Percentiles rank a stretch among this genome's conserved stretches.
Evolutionary conservation across 2,888 invertebrate genomes (phyloP).

Genomic region (Ceraclea dissimilis): DNA sequence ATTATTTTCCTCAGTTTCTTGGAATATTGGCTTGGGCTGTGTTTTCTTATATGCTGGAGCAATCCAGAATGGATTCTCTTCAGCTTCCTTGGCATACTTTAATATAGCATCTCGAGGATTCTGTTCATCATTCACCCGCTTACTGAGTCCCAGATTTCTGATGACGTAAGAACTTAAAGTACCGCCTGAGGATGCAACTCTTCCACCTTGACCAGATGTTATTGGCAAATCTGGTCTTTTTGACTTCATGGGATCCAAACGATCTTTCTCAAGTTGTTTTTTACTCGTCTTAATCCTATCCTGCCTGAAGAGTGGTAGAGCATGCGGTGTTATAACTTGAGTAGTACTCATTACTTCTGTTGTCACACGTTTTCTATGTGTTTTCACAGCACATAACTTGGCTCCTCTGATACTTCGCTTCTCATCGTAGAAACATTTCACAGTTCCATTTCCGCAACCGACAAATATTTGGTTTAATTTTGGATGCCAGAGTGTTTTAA

Average conservation of each 20-base stretch:
- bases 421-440: slow-evolving; percentile 88
- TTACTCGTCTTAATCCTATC: slow-evolving; percentile 82
- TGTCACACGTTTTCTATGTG: slow-evolving; percentile 68
- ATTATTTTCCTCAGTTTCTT: slow-evolving; percentile 37
- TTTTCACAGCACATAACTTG: slow-evolving; percentile 79
- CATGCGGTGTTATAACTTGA: slow-evolving; percentile 94
- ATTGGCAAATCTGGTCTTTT: slow-evolving; percentile 78
- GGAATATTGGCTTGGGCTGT: slow-evolving; percentile 79
- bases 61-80: slow-evolving; percentile 95
- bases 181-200: slow-evolving; percentile 90
- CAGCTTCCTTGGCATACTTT: slow-evolving; percentile 90
- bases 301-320: slow-evolving; percentile 89
- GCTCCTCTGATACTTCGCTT: slow-evolving; percentile 83
- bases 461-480: slow-evolving; percentile 95
- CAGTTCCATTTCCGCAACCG: slow-evolving; percentile 83
- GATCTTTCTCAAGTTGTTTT: slow-evolving; percentile 85
- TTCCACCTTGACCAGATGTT: slow-evolving; percentile 84
- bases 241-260: slow-evolving; percentile 80
- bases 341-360: slow-evolving; percentile 83
- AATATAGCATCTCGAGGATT: slow-evolving; percentile 94
- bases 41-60: slow-evolving; percentile 85
- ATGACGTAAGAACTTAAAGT: slow-evolving; percentile 96
- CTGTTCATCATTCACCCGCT: slow-evolving; percentile 83
- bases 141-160: slow-evolving; percentile 87
- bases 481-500: slow-evolving; percentile 92